A percentile compares a stretch with the other conserved stretches of the same genome.
Evolutionary conservation across 2,888 invertebrate genomes (phyloP).

Genomic region (Lissonota sp.): DNA sequence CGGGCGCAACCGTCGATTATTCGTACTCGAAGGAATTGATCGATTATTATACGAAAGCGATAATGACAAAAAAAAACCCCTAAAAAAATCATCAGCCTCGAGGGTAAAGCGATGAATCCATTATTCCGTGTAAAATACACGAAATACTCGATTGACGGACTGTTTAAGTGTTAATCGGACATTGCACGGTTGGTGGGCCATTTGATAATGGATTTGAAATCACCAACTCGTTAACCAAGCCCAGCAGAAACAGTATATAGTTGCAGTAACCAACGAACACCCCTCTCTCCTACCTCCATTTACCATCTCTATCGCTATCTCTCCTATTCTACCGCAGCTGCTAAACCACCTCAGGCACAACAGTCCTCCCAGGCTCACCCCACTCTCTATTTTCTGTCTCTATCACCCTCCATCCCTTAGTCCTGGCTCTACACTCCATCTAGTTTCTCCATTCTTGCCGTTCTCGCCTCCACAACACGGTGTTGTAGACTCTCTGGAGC

Average conservation of each 20-base stretch:
- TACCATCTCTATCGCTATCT: conserved; percentile 15
- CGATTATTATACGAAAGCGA: too few species aligned
- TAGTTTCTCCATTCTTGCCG: conserved; percentile 55
- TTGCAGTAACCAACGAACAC: conserved; percentile 53
- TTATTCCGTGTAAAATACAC: conserved; percentile 68
- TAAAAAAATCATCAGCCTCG: too few species aligned
- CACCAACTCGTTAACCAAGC: conserved; percentile 59
- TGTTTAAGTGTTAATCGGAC: conserved; percentile 79
- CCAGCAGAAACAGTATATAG: conserved; percentile 46
- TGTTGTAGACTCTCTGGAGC: conserved; percentile 28
- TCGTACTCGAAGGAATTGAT: too few species aligned
- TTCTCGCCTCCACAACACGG: conserved; percentile 27
- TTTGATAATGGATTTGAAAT: conserved; percentile 80
- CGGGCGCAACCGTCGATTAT: too few species aligned
- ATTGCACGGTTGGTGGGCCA: conserved; percentile 75
- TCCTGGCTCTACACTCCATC: conserved; percentile 11
- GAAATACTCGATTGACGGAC: conserved; percentile 66
- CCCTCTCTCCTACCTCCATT: conserved; percentile 14
- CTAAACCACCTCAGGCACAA: conserved; percentile 60
- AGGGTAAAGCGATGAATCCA: too few species aligned
- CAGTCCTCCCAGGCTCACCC: conserved; percentile 46
- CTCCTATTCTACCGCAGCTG: conserved; percentile 60
- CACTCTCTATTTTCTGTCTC: conserved; percentile 23
- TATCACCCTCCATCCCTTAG: conserved; percentile 23
- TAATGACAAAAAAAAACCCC: too few species aligned